Percentiles rank a stretch among this genome's conserved stretches.
Conservation (phyloP, 2,113 vertebrate species). For the Crypturellus undulatus region DNA sequence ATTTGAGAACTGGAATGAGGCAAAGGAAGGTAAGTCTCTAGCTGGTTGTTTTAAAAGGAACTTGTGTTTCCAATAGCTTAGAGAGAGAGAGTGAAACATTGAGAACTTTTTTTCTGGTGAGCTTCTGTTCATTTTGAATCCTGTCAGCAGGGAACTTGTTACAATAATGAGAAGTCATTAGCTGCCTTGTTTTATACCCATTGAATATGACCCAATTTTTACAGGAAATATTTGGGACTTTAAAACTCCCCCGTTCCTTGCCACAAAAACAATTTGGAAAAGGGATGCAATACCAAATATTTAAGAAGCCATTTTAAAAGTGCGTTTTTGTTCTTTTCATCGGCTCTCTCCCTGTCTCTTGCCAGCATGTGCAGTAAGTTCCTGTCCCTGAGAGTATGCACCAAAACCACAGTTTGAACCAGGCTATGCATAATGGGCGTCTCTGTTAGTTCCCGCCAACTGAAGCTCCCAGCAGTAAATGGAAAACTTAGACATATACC, state of each 20-base stretch:
- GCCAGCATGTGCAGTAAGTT: conserved; percentile 70
- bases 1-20: not conserved
- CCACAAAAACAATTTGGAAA: not conserved
- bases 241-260: not conserved
- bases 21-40: not conserved
- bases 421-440: conserved; percentile 75
- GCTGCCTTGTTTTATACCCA: not conserved
- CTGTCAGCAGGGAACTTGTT: not conserved
- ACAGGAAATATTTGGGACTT: conserved; percentile 23
- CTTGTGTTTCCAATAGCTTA: not conserved
- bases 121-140: not conserved
- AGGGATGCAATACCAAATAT: conserved; percentile 25
- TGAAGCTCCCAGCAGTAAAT: conserved; percentile 80
- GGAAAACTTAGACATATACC: conserved; percentile 86
- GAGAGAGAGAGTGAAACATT: not conserved
- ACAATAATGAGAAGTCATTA: not conserved
- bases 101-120: not conserved
- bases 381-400: conserved; percentile 69
- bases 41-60: not conserved
- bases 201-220: not conserved
- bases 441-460: conserved; percentile 76
- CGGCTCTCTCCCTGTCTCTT: conserved; percentile 67
- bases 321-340: conserved; percentile 74
- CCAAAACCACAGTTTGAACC: conserved; percentile 77
- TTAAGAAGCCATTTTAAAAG: conserved; percentile 60